Evolutionary conservation across 2,113 vertebrate genomes (phyloP).

Genomic region (Odontesthes bonariensis): DNA sequence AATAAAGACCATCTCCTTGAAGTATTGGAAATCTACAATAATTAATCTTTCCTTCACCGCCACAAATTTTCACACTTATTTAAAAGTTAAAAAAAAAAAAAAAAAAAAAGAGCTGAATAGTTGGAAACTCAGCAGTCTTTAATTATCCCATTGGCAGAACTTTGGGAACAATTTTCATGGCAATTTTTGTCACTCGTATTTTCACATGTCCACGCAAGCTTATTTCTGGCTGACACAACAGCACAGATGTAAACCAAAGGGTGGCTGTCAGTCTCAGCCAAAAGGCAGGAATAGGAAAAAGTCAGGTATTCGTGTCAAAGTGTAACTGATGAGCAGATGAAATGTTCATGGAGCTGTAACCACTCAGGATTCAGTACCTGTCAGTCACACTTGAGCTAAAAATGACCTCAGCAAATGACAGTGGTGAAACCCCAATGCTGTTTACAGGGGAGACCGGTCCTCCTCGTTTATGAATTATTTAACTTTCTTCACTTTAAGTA

Average conservation of each 20-base stretch:
- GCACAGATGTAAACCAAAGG: constrained; percentile 12
- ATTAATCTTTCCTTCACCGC: background rate
- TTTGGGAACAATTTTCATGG: background rate
- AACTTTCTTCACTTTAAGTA: constrained; percentile 62
- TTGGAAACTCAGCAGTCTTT: background rate
- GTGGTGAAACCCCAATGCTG: constrained; percentile 63
- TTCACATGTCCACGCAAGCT: background rate
- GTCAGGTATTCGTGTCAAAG: constrained; percentile 36
- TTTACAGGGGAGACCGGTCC: constrained; percentile 62
- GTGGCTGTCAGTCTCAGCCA: background rate
- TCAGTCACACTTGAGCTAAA: constrained; percentile 66
- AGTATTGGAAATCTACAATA: background rate
- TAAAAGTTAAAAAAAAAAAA: background rate
- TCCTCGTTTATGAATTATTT: constrained; percentile 75
- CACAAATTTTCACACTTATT: background rate
- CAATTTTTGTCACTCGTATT: background rate
- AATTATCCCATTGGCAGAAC: background rate
- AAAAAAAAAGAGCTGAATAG: background rate
- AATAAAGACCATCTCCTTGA: no score
- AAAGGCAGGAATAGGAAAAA: constrained; percentile 29
- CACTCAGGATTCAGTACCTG: constrained; percentile 35
- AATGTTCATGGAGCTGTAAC: constrained; percentile 60
- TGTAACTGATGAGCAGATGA: constrained; percentile 60
- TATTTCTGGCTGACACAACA: constrained; percentile 30
- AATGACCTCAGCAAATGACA: constrained; percentile 62